phyloP scores from a whole-genome alignment of 2,113 vertebrate genomes.

The Pluvialis apricaria region DNA sequence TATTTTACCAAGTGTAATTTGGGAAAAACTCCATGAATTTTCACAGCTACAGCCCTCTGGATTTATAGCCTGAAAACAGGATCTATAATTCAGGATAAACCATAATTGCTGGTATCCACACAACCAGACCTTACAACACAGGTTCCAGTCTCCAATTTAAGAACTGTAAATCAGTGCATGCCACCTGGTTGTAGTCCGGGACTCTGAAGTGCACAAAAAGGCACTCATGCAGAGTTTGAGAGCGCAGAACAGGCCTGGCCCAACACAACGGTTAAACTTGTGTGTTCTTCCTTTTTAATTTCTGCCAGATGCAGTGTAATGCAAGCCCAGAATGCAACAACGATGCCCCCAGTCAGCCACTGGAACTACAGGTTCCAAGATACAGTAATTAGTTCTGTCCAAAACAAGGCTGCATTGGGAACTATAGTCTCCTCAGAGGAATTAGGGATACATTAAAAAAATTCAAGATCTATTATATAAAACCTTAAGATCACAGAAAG shows the following conservation, averaged over 20 bases:
- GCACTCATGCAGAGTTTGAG: not conserved
- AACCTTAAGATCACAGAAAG: not conserved
- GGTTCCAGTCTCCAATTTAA: not conserved
- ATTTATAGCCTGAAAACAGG: not conserved
- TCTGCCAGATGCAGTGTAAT: not conserved
- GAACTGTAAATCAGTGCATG: not conserved
- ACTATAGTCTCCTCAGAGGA: not conserved
- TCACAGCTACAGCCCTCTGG: not conserved
- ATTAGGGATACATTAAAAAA: not conserved
- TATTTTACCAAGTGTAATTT: not conserved
- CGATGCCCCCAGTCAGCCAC: fast-evolving
- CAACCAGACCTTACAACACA: not conserved
- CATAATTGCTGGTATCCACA: not conserved
- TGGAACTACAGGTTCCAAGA: not conserved
- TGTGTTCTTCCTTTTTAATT: not conserved
- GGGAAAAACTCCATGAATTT: not conserved
- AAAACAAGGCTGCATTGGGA: not conserved
- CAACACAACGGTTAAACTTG: not conserved
- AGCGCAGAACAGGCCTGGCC: not conserved
- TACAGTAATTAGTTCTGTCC: not conserved
- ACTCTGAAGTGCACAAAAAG: not conserved
- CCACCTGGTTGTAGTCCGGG: not conserved
- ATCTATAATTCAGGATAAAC: not conserved
- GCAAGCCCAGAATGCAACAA: not conserved
- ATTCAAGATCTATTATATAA: not conserved